Conservation (phyloP, 1,140 invertebrate genomes). For the Papilio xuthus region DNA sequence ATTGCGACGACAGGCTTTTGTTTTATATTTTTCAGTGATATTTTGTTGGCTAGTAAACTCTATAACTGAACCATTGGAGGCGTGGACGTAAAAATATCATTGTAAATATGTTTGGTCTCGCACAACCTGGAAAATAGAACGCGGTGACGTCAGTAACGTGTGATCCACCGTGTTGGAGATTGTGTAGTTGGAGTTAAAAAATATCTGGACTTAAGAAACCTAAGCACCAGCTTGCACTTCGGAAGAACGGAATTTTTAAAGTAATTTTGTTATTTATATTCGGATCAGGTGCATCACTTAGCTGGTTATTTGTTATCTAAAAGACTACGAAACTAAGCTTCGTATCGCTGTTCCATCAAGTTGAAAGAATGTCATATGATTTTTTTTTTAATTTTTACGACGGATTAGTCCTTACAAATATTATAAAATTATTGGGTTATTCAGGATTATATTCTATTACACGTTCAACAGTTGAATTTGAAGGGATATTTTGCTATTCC, state of each 20-base stretch:
- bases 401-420: not conserved
- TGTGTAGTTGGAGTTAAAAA: slow-evolving; percentile 19
- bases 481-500: not conserved
- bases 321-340: not conserved
- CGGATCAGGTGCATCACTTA: not conserved
- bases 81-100: slow-evolving; percentile 32
- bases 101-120: slow-evolving; percentile 19
- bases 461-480: not conserved
- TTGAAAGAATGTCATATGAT: too few species aligned
- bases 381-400: not conserved
- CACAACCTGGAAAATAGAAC: slow-evolving; percentile 24
- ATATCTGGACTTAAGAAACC: not conserved
- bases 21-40: slow-evolving; percentile 15
- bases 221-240: not conserved
- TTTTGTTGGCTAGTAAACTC: not conserved
- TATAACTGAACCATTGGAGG: slow-evolving; percentile 13
- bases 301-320: not conserved
- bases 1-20: not conserved
- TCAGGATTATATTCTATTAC: too few species aligned
- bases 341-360: not conserved
- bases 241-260: too few species aligned
- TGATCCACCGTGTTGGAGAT: slow-evolving; percentile 19
- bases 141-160: slow-evolving; percentile 33
- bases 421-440: too few species aligned
- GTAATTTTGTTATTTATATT: not conserved